Percentiles rank a stretch among this genome's conserved stretches.
These are phyloP conservation scores for Decapterus maruadsi DNA, from an alignment of 2,797 vertebrate species.

Conservation along the genomic window DNA sequence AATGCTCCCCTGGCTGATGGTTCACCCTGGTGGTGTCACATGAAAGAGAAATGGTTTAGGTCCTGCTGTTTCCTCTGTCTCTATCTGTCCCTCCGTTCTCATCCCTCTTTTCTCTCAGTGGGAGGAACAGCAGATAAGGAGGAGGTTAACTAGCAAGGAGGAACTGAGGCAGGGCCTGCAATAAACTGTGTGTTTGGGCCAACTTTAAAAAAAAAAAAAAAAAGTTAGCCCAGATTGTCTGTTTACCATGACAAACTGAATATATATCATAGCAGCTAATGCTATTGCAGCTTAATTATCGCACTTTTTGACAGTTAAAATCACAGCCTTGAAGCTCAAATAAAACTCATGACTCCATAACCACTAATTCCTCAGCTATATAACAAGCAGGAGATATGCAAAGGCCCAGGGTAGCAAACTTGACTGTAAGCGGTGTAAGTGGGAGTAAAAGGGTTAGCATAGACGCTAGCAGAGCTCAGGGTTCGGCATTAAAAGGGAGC, in stretches of 20 bases:
- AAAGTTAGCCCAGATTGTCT: slow-evolving; percentile 24
- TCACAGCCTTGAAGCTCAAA: slow-evolving; percentile 38
- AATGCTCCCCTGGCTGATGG: slow-evolving; percentile 60
- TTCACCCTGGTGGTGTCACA: slow-evolving; percentile 66
- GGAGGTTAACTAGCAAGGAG: slow-evolving; percentile 48
- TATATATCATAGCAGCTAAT: slow-evolving; percentile 17
- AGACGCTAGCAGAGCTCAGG: slow-evolving; percentile 71
- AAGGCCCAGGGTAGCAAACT: slow-evolving; percentile 59
- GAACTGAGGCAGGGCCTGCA: slow-evolving; percentile 30
- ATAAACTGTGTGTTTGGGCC: slow-evolving; percentile 16
- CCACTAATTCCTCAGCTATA: slow-evolving; percentile 49
- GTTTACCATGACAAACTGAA: slow-evolving; percentile 5
- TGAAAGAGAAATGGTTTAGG: slow-evolving; percentile 69
- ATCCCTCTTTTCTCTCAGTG: slow-evolving; percentile 58
- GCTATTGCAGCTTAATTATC: slow-evolving; percentile 12
- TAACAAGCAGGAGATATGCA: slow-evolving; percentile 62
- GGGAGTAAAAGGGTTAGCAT: slow-evolving; percentile 73
- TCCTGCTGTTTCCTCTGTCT: slow-evolving; percentile 69
- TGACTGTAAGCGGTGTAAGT: slow-evolving; percentile 72
- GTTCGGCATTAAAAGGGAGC: slow-evolving; percentile 85
- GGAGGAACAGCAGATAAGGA: slow-evolving; percentile 45
- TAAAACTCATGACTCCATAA: slow-evolving; percentile 44
- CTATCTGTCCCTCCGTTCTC: slow-evolving; percentile 52
- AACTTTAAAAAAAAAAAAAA: background rate
- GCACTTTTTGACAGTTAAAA: slow-evolving; percentile 37